Conservation (phyloP, 2,797 vertebrate species). For the Gouania willdenowi region DNA sequence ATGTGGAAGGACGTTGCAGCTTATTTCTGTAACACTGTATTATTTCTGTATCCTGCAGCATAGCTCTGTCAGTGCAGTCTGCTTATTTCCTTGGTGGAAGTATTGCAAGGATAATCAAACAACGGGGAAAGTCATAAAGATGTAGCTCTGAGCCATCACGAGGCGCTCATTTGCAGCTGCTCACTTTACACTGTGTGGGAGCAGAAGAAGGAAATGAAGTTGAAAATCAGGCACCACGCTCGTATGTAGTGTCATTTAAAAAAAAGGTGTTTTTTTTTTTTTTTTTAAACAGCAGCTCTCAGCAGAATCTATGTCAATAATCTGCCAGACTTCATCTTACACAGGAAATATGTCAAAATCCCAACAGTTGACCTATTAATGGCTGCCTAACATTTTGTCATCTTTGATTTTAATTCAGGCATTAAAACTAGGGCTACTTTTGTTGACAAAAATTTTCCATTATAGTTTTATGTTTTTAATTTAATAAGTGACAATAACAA, state of each 20-base stretch:
- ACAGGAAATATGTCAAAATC: neutral
- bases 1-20: slow-evolving; percentile 38
- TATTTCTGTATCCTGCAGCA: slow-evolving; percentile 22
- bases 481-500: no score
- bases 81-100: slow-evolving; percentile 37
- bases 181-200: slow-evolving; percentile 8
- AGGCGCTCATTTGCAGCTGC: slow-evolving; percentile 22
- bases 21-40: slow-evolving; percentile 37
- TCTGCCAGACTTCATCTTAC: neutral
- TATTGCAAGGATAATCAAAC: slow-evolving; percentile 31
- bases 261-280: neutral
- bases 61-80: slow-evolving; percentile 22
- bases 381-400: no score
- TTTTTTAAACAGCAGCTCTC: neutral
- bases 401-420: no score
- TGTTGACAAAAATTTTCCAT: no score
- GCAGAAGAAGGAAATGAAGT: slow-evolving; percentile 4
- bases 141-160: slow-evolving; percentile 13
- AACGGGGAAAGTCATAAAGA: slow-evolving; percentile 24
- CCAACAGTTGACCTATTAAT: no score
- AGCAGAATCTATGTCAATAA: neutral
- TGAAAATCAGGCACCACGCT: slow-evolving; percentile 7
- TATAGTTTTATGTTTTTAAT: no score
- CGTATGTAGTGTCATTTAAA: slow-evolving; percentile 5
- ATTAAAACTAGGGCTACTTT: no score